Evolutionary conservation across 2,888 invertebrate genomes (phyloP).

Genomic region (Clistopyga incitator): DNA sequence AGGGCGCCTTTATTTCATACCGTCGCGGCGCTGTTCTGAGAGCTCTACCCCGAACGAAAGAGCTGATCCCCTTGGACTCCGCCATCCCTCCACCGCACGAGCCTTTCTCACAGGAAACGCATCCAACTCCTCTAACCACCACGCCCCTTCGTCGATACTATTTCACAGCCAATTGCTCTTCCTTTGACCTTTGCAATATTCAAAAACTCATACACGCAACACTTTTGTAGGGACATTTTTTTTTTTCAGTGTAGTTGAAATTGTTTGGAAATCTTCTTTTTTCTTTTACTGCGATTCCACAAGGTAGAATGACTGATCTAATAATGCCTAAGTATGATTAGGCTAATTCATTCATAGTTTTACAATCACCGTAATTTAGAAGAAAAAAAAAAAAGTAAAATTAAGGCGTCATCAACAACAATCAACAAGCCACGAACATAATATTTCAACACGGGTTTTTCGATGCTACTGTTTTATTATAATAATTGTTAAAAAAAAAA

Average conservation of each 20-base stretch:
- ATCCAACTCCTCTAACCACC: constrained; percentile 55
- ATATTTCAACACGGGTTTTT: too few relatives aligned
- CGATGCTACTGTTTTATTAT: too few relatives aligned
- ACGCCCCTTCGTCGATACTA: constrained; percentile 52
- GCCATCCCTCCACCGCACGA: constrained; percentile 27
- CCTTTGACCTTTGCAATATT: constrained; percentile 50
- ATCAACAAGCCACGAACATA: too few relatives aligned
- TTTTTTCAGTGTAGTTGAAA: background rate
- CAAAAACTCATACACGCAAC: background rate
- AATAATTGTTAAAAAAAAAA: too few relatives aligned
- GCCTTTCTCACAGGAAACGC: constrained; percentile 58
- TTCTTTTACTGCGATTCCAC: too few relatives aligned
- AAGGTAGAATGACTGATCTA: too few relatives aligned
- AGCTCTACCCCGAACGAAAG: constrained; percentile 49
- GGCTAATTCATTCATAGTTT: too few relatives aligned
- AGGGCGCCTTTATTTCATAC: constrained; percentile 81
- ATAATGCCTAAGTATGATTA: too few relatives aligned
- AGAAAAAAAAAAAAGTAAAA: too few relatives aligned
- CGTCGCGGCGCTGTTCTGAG: constrained; percentile 67
- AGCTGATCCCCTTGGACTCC: constrained; percentile 51
- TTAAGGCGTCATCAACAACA: too few relatives aligned
- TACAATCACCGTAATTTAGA: too few relatives aligned
- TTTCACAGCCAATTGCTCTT: constrained; percentile 55
- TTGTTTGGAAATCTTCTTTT: background rate
- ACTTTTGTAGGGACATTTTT: background rate